Evolutionary conservation across 2,888 invertebrate species (phyloP).

Genomic region (Uropetala carovei): DNA sequence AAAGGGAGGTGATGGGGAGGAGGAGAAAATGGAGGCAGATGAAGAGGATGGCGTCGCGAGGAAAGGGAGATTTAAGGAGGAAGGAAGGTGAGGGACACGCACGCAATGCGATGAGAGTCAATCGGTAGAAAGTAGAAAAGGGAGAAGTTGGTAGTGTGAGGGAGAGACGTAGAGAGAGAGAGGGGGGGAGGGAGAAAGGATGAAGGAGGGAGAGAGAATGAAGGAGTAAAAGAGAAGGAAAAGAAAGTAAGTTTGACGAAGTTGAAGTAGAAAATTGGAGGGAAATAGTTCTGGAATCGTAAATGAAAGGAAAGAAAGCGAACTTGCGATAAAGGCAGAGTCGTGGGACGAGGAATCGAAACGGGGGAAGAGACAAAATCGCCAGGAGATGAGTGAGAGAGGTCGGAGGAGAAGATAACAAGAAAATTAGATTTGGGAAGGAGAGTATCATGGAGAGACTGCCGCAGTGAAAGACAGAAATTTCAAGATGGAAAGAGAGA

Average conservation of each 20-base stretch:
- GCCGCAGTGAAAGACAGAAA: background rate
- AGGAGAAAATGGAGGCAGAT: background rate
- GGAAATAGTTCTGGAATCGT: constrained; percentile 10
- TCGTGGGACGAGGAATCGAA: background rate
- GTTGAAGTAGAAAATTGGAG: background rate
- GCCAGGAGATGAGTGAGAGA: background rate
- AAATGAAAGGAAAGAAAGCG: background rate
- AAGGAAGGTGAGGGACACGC: background rate
- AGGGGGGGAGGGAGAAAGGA: background rate
- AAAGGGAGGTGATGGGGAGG: background rate
- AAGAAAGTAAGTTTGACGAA: background rate
- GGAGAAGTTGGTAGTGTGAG: background rate
- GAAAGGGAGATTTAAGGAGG: background rate
- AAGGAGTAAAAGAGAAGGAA: background rate
- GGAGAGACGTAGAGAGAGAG: background rate
- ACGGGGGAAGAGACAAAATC: background rate
- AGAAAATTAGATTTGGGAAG: constrained; percentile 17
- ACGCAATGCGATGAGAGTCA: background rate
- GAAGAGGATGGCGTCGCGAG: background rate
- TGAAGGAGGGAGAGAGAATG: background rate
- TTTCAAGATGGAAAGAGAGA: too few relatives aligned
- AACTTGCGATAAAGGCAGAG: background rate
- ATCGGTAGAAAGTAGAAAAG: background rate
- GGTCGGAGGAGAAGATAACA: background rate
- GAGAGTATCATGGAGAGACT: background rate